Evolutionary conservation across 2,797 vertebrate species (phyloP).

Genomic region (Tangara arthus): DNA sequence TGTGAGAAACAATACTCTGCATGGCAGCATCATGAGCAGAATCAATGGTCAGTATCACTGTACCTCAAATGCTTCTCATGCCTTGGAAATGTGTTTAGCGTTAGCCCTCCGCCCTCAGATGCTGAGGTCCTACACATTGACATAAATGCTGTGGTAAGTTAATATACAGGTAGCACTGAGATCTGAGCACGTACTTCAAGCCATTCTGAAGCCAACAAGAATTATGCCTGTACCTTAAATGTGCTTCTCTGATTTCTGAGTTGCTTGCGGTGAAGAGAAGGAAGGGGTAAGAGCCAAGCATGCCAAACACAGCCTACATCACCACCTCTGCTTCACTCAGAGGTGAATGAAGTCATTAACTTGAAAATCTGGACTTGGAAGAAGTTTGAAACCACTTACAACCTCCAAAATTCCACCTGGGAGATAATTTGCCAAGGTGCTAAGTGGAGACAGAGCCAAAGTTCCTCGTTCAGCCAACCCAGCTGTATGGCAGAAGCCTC

Average conservation of each 20-base stretch:
- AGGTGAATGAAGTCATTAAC: conserved; percentile 50
- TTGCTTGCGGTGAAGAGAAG: background rate
- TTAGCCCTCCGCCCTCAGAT: background rate
- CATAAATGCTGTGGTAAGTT: background rate
- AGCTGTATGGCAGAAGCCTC: conserved; percentile 35
- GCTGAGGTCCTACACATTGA: background rate
- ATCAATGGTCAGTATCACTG: background rate
- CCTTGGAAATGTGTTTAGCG: background rate
- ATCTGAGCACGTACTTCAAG: background rate
- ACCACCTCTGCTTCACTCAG: conserved; percentile 11
- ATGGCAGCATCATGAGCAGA: background rate
- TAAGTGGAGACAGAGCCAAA: conserved; percentile 52
- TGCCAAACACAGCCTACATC: background rate
- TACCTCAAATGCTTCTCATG: background rate
- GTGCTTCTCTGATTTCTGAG: background rate
- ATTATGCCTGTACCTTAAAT: background rate
- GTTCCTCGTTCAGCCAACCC: conserved; percentile 25
- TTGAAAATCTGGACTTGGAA: conserved; percentile 39
- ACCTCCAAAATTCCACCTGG: conserved; percentile 45
- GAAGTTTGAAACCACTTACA: conserved; percentile 39
- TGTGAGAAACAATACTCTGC: background rate
- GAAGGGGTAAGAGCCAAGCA: conserved; percentile 1
- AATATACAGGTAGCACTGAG: background rate
- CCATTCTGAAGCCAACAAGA: background rate
- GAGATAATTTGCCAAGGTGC: conserved; percentile 55